phyloP scores from a whole-genome alignment of 1,140 invertebrate genomes.

The Euwallacea fornicatus region DNA sequence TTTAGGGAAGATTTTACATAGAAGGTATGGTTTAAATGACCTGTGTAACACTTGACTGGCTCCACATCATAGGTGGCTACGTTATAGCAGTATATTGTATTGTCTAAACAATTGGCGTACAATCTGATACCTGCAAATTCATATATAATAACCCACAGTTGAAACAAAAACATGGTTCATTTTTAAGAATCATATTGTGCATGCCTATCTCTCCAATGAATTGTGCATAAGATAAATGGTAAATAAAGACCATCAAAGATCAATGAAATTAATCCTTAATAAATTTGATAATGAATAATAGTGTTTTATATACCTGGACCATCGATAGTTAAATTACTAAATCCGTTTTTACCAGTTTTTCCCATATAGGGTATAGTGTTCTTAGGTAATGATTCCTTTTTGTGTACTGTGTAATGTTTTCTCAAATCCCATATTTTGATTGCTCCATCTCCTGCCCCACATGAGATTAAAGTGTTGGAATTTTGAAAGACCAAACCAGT shows the following conservation, averaged over 20 bases:
- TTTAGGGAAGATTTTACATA: conserved; percentile 82
- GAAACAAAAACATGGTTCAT: not conserved
- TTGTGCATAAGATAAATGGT: too few species aligned
- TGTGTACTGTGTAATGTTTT: too few species aligned
- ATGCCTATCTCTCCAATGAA: too few species aligned
- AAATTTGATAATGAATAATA: not conserved
- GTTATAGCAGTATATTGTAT: conserved; percentile 83
- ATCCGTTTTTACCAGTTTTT: conserved; percentile 70
- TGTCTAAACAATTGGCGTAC: conserved; percentile 85
- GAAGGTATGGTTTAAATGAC: conserved; percentile 76
- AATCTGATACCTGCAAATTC: conserved; percentile 58
- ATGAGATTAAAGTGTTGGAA: conserved; percentile 73
- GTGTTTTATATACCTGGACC: conserved; percentile 52
- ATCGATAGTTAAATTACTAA: conserved; percentile 77
- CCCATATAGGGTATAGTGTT: conserved; percentile 71
- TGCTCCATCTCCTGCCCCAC: conserved; percentile 78
- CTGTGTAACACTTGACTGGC: conserved; percentile 65
- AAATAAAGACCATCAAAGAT: too few species aligned
- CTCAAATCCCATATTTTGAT: conserved; percentile 81
- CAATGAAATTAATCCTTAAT: too few species aligned
- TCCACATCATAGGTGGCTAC: conserved; percentile 67
- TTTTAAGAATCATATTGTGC: too few species aligned
- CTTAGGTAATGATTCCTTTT: conserved; percentile 63
- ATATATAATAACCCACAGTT: not conserved
- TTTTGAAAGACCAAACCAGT: conserved; percentile 80